Evolutionary conservation across 2,113 vertebrate genomes (phyloP).

Genomic region (Vulpes ferrilata): DNA sequence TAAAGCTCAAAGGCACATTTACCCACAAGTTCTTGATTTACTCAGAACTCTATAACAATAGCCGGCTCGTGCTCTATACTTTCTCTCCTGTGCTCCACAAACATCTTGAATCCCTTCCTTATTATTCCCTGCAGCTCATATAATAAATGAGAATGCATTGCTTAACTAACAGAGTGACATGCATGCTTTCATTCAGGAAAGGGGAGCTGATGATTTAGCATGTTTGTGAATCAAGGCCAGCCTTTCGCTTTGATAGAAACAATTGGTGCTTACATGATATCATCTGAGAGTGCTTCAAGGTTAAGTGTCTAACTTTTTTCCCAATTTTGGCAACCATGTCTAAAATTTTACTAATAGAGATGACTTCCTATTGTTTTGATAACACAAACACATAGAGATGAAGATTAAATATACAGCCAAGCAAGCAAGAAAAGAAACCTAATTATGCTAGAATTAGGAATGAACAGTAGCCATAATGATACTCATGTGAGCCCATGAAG

Average conservation of each 20-base stretch:
- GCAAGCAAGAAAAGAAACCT: neutral
- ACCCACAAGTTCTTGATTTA: neutral
- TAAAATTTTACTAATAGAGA: slow-evolving; percentile 31
- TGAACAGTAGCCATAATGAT: neutral
- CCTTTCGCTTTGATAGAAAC: slow-evolving; percentile 28
- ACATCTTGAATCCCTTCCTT: neutral
- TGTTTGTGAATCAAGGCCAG: neutral
- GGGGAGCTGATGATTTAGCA: neutral
- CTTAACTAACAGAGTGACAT: neutral
- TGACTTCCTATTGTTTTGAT: neutral
- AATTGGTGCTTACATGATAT: neutral
- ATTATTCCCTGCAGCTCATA: neutral
- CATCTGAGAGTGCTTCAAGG: neutral
- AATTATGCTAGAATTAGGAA: neutral
- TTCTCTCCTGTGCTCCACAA: neutral
- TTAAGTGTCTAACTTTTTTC: neutral
- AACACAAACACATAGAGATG: neutral
- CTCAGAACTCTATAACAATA: neutral
- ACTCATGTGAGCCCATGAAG: neutral
- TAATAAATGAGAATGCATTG: neutral
- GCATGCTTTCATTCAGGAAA: neutral
- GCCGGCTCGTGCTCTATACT: neutral
- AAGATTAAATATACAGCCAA: neutral
- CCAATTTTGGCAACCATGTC: neutral
- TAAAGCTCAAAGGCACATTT: neutral